Evolutionary conservation across 2,113 vertebrate species (phyloP).

Genomic region (Phaethon lepturus): DNA sequence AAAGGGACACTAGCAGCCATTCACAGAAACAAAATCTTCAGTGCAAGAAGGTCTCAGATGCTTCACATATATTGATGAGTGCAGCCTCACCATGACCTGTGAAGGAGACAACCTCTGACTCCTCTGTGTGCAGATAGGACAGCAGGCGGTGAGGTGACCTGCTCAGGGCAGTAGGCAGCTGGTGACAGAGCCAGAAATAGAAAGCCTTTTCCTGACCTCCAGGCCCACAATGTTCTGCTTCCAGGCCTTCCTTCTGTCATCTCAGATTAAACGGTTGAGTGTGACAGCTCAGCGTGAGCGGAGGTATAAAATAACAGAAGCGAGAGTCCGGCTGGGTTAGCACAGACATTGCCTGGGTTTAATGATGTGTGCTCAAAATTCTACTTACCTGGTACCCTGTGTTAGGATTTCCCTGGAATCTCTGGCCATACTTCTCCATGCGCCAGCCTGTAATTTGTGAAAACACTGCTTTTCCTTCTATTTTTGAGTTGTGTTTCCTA

Average conservation of each 20-base stretch:
- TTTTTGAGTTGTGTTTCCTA: background rate
- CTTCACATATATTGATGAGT: background rate
- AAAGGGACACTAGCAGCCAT: rapidly evolving
- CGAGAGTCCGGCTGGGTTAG: background rate
- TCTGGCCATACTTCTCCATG: background rate
- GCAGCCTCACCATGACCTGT: background rate
- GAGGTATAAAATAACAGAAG: background rate
- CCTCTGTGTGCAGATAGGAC: background rate
- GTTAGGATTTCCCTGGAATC: background rate
- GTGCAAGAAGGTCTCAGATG: background rate
- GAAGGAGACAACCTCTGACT: background rate
- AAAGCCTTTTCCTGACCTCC: background rate
- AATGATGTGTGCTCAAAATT: background rate
- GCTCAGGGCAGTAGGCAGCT: background rate
- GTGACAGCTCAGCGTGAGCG: rapidly evolving
- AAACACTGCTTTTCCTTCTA: constrained; percentile 41
- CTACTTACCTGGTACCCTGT: background rate
- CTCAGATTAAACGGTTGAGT: background rate
- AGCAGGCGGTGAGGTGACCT: background rate
- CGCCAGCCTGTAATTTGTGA: constrained; percentile 21
- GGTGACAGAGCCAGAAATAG: background rate
- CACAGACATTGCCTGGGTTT: background rate
- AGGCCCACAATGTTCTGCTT: background rate
- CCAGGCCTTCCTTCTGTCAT: background rate
- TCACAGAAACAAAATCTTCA: background rate